Evolutionary conservation across 2,113 vertebrate species (phyloP).

Genomic region (Dicentrarchus labrax): DNA sequence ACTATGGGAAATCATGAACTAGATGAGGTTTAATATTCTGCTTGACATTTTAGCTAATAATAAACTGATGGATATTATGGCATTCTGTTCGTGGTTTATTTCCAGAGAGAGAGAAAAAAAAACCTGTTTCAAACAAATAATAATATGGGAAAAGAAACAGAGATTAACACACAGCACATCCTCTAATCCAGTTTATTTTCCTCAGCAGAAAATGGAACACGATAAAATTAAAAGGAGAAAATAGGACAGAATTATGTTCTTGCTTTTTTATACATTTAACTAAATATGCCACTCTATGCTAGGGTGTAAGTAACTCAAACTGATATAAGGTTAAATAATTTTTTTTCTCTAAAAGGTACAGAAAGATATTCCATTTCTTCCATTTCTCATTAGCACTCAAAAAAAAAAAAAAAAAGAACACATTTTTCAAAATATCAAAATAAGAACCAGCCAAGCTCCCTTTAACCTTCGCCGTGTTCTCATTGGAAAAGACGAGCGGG

Average conservation of each 20-base stretch:
- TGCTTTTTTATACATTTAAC: slow-evolving; percentile 92
- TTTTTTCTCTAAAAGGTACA: slow-evolving; percentile 90
- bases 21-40: background rate
- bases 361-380: slow-evolving; percentile 89
- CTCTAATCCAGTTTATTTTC: slow-evolving; percentile 96
- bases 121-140: background rate
- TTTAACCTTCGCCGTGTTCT: slow-evolving; percentile 36
- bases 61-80: background rate
- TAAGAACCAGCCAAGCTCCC: slow-evolving; percentile 58
- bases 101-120: background rate
- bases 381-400: slow-evolving; percentile 89
- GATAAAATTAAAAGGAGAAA: slow-evolving; percentile 82
- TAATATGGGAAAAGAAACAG: background rate
- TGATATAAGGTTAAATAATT: slow-evolving; percentile 99
- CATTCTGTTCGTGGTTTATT: background rate
- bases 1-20: no score
- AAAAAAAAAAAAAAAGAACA: slow-evolving; percentile 71
- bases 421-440: slow-evolving; percentile 62
- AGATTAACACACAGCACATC: slow-evolving; percentile 61
- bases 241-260: slow-evolving; percentile 78
- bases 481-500: slow-evolving; percentile 11
- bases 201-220: slow-evolving; percentile 88
- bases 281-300: slow-evolving; percentile 95
- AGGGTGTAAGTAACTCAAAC: slow-evolving; percentile 98
- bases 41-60: background rate